These are phyloP conservation scores for Nannoperca australis DNA, from an alignment of 2,797 vertebrate species.

Conservation along the genomic window DNA sequence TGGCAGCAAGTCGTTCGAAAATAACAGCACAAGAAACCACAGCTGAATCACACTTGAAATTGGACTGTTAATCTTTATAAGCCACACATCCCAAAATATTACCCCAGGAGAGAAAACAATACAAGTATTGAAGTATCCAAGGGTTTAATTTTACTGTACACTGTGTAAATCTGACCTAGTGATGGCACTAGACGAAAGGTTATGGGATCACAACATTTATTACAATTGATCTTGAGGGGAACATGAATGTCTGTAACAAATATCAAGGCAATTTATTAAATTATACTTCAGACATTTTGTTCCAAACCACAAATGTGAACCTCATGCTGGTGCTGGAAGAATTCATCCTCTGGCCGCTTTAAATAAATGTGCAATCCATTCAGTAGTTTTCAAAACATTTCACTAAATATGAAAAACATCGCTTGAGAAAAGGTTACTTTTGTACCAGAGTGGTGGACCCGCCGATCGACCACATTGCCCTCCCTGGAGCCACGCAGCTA, in stretches of 20 bases:
- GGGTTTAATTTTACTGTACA: neutral
- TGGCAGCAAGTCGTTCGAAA: slow-evolving; percentile 24
- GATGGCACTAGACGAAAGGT: neutral
- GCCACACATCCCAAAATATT: neutral
- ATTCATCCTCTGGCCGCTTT: neutral
- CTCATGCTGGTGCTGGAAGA: too few relatives aligned
- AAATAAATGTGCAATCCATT: neutral
- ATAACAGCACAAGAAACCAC: slow-evolving; percentile 19
- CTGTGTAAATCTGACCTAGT: neutral
- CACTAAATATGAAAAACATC: too few relatives aligned
- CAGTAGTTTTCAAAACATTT: neutral
- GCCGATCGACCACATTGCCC: neutral
- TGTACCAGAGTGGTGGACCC: neutral
- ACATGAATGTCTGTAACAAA: neutral
- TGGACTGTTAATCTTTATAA: slow-evolving; percentile 4
- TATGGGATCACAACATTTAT: neutral
- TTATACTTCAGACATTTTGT: neutral
- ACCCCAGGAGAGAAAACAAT: neutral
- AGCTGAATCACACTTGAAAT: slow-evolving; percentile 13
- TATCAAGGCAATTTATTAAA: too few relatives aligned
- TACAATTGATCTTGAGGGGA: neutral
- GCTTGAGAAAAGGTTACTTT: too few relatives aligned
- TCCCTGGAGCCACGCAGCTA: neutral
- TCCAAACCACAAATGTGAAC: too few relatives aligned
- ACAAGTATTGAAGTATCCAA: neutral